phyloP scores from a whole-genome alignment of 2,113 vertebrate genomes.

The Pituophis catenifer region DNA sequence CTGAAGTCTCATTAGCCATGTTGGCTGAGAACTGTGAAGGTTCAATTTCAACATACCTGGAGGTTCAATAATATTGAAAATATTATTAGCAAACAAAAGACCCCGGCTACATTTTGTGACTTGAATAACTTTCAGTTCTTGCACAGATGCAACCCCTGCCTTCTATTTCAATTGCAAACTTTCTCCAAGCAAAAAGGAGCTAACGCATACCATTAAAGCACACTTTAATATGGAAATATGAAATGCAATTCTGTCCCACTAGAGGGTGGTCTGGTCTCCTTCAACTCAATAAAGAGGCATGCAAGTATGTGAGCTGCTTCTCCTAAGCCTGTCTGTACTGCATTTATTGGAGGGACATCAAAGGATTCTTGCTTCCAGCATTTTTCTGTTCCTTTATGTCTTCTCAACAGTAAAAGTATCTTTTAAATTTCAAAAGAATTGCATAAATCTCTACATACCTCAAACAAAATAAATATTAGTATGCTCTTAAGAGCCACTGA shows the following conservation, averaged over 20 bases:
- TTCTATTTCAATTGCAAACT: conserved; percentile 38
- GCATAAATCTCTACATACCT: conserved; percentile 2
- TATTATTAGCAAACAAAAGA: neutral
- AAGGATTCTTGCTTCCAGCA: conserved; percentile 37
- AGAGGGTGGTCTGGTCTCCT: conserved; percentile 68
- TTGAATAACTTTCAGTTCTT: conserved; percentile 35
- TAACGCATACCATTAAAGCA: conserved; percentile 19
- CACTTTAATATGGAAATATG: conserved; percentile 11
- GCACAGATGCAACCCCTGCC: conserved; percentile 37
- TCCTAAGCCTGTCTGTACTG: neutral
- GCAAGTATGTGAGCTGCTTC: conserved; percentile 32
- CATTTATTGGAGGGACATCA: conserved; percentile 22
- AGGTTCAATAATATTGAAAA: neutral
- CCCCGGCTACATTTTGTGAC: conserved; percentile 36
- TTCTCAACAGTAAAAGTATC: conserved; percentile 6
- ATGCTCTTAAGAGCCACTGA: conserved; percentile 4
- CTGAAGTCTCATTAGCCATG: neutral
- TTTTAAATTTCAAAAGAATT: conserved; percentile 19
- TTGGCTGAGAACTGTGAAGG: neutral
- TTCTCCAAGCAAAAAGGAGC: conserved; percentile 39
- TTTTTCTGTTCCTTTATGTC: conserved; percentile 30
- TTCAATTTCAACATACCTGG: neutral
- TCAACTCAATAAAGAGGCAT: conserved; percentile 28
- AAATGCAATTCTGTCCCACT: conserved; percentile 59
- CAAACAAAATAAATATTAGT: conserved; percentile 15